Evolutionary conservation across 35 echinoderm and acorn worm genomes (phyloP).

Genomic region (Strongylocentrotus purpuratus): DNA sequence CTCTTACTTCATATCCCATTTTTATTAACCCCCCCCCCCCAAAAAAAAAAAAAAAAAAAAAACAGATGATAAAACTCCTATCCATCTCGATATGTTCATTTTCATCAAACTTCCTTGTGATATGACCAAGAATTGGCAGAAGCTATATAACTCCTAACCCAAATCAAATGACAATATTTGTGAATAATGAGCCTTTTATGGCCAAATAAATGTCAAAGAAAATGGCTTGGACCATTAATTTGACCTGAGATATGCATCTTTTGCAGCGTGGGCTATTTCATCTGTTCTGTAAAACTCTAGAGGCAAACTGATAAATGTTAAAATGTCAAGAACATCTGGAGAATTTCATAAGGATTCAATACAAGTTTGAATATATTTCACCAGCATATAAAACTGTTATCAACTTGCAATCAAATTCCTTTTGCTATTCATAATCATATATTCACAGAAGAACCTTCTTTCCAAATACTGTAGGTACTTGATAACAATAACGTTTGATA

Average conservation of each 20-base stretch:
- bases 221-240: neutral
- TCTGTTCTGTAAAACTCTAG: neutral
- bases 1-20: too few species aligned
- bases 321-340: neutral
- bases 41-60: too few species aligned
- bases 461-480: too few species aligned
- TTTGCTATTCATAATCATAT: neutral
- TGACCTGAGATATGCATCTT: neutral
- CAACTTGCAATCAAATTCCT: neutral
- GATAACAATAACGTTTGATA: too few species aligned
- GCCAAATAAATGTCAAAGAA: constrained; percentile 16
- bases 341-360: neutral
- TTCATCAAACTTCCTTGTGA: neutral
- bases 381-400: neutral
- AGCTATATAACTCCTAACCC: neutral
- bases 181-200: constrained; percentile 37
- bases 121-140: neutral
- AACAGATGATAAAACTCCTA: too few species aligned
- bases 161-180: neutral
- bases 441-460: too few species aligned
- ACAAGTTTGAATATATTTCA: neutral
- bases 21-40: too few species aligned
- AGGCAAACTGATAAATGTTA: neutral
- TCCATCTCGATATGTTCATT: too few species aligned
- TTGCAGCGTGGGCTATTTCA: neutral